These are phyloP conservation scores for Hanleya hanleyi DNA, from an alignment of 2,888 invertebrate species.

Conservation along the genomic window DNA sequence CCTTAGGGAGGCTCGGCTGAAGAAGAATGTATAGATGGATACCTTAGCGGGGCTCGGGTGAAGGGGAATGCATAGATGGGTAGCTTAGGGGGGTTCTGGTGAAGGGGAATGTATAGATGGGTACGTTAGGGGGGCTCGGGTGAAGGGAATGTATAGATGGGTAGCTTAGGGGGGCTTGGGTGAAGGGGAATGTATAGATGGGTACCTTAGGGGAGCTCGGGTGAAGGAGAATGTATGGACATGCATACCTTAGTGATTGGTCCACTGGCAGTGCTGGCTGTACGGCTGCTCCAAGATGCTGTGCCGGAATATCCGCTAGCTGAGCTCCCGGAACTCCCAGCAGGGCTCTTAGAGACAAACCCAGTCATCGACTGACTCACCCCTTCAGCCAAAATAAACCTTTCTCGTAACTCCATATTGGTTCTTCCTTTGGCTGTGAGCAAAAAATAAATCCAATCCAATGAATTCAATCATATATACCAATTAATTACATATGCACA, in stretches of 20 bases:
- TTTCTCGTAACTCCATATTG: constrained; percentile 99
- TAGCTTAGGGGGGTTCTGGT: too few species aligned
- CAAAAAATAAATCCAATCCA: background rate
- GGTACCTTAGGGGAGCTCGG: too few species aligned
- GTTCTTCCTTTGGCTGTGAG: constrained; percentile 98
- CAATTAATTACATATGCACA: constrained; percentile 29
- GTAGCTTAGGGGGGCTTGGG: too few species aligned
- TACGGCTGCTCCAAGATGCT: constrained; percentile 64
- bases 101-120: too few species aligned
- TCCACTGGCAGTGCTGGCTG: constrained; percentile 79
- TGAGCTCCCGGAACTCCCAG: constrained; percentile 80
- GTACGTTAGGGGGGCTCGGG: too few species aligned
- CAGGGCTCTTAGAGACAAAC: constrained; percentile 91
- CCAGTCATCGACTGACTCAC: constrained; percentile 97
- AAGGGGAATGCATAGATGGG: too few species aligned
- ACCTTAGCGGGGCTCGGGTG: too few species aligned
- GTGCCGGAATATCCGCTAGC: constrained; percentile 62
- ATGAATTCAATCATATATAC: background rate
- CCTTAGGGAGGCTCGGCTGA: too few species aligned
- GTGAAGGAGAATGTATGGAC: too few species aligned
- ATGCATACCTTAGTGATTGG: constrained; percentile 93
- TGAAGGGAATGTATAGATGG: too few species aligned
- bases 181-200: too few species aligned
- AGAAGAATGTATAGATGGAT: too few species aligned
- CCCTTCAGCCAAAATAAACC: constrained; percentile 98